A percentile compares a stretch with the other conserved stretches of the same genome.
Evolutionary conservation across 2,888 invertebrate species (phyloP).

Genomic region (Icerya purchasi): DNA sequence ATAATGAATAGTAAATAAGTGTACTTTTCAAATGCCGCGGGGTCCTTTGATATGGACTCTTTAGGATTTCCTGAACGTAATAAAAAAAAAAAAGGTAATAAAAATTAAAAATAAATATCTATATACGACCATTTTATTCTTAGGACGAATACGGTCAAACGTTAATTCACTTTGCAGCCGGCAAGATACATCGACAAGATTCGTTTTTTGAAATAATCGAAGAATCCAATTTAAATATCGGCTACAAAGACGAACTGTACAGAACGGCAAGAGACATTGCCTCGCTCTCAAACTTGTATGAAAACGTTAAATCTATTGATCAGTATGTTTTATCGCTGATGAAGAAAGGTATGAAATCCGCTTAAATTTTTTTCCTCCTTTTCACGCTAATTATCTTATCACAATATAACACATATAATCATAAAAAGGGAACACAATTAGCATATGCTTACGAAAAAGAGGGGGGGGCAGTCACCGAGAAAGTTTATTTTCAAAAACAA

Average conservation of each 20-base stretch:
- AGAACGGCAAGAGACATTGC: conserved; percentile 71
- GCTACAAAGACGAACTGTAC: conserved; percentile 65
- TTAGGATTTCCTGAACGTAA: too few species aligned
- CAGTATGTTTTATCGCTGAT: conserved; percentile 54
- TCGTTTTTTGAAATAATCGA: conserved; percentile 57
- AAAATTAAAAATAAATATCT: too few species aligned
- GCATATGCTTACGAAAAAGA: too few species aligned
- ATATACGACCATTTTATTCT: too few species aligned
- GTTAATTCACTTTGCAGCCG: conserved; percentile 70
- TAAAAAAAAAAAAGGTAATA: too few species aligned
- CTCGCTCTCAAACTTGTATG: conserved; percentile 48
- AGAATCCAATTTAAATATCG: conserved; percentile 58
- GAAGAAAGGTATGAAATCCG: conserved; percentile 37
- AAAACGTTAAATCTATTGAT: conserved; percentile 64
- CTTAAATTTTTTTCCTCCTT: background rate
- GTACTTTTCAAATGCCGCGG: too few species aligned
- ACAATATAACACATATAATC: background rate
- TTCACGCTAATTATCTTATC: background rate
- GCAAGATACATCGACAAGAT: conserved; percentile 56
- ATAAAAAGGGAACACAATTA: too few species aligned
- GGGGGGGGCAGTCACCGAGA: too few species aligned
- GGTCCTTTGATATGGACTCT: too few species aligned
- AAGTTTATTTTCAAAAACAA: too few species aligned
- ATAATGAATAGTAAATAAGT: too few species aligned
- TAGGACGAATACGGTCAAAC: conserved; percentile 79